Conservation (phyloP, 1,140 invertebrate genomes). For the Lineus longissimus region DNA sequence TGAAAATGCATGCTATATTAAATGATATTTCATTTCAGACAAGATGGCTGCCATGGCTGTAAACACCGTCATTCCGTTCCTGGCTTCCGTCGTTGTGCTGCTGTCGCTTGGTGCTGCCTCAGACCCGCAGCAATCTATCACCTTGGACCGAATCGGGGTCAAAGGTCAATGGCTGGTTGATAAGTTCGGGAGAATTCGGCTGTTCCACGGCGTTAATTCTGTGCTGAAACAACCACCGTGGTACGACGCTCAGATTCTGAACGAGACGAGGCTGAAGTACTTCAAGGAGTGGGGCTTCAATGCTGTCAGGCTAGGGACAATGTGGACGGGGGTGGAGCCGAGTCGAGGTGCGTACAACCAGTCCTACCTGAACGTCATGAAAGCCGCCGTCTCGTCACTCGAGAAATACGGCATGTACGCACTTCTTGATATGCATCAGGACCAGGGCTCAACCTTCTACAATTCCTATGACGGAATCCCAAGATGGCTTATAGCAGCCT, state of each 20-base stretch:
- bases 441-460: slow-evolving; percentile 23
- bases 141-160: too few species aligned
- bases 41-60: too few species aligned
- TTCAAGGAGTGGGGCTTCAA: slow-evolving; percentile 34
- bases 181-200: slow-evolving; percentile 19
- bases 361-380: slow-evolving; percentile 26
- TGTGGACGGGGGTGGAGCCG: slow-evolving; percentile 32
- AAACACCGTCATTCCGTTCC: too few species aligned
- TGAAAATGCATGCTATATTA: too few species aligned
- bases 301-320: slow-evolving; percentile 28
- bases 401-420: slow-evolving; percentile 28
- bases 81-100: too few species aligned
- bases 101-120: too few species aligned
- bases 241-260: slow-evolving; percentile 22
- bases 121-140: too few species aligned
- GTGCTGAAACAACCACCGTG: slow-evolving; percentile 31
- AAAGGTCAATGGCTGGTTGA: slow-evolving; percentile 16
- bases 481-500: slow-evolving; percentile 25
- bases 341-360: slow-evolving; percentile 19
- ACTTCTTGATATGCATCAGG: slow-evolving; percentile 38
- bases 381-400: slow-evolving; percentile 20
- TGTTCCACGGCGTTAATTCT: slow-evolving; percentile 34
- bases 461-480: slow-evolving; percentile 32
- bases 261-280: slow-evolving; percentile 21
- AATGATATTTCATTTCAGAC: too few species aligned